A percentile compares a stretch with the other conserved stretches of the same genome.
Evolutionary conservation across 92 coral and sea anemone genomes (phyloP).

Genomic region (Phymanthus crucifer): DNA sequence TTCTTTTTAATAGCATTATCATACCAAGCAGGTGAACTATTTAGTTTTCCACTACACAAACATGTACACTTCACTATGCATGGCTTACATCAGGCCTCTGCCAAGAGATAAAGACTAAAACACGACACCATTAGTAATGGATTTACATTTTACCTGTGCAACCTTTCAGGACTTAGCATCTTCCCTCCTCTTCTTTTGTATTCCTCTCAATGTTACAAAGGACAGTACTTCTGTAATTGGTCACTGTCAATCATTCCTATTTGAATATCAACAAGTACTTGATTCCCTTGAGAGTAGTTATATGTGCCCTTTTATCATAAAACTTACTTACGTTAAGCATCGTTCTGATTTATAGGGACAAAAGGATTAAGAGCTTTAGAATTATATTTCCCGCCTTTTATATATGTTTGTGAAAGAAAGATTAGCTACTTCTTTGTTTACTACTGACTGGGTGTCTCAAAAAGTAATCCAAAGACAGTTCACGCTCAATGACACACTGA

Average conservation of each 20-base stretch:
- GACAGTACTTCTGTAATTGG: constrained; percentile 16
- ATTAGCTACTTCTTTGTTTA: not conserved
- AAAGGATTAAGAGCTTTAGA: not conserved
- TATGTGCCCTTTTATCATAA: not conserved
- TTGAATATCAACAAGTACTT: constrained; percentile 12
- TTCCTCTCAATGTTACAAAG: constrained; percentile 1
- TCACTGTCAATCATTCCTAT: constrained; percentile 20
- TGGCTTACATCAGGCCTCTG: not conserved
- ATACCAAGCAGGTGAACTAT: not conserved
- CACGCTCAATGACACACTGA: not conserved
- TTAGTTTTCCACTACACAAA: not conserved
- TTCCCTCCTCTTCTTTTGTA: constrained; percentile 10
- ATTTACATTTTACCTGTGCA: constrained; percentile 12
- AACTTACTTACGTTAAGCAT: not conserved
- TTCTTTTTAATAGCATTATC: not conserved
- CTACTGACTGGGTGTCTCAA: not conserved
- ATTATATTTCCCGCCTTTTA: not conserved
- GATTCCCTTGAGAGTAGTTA: constrained; percentile 19
- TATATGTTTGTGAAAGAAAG: not conserved
- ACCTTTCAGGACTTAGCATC: constrained; percentile 7
- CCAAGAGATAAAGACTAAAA: constrained; percentile 1
- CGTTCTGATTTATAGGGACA: constrained; percentile 8
- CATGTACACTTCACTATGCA: not conserved
- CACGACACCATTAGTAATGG: not conserved
- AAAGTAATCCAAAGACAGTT: not conserved